These are phyloP conservation scores for Melanophora roralis DNA, from an alignment of 2,888 invertebrate species.

Conservation along the genomic window DNA sequence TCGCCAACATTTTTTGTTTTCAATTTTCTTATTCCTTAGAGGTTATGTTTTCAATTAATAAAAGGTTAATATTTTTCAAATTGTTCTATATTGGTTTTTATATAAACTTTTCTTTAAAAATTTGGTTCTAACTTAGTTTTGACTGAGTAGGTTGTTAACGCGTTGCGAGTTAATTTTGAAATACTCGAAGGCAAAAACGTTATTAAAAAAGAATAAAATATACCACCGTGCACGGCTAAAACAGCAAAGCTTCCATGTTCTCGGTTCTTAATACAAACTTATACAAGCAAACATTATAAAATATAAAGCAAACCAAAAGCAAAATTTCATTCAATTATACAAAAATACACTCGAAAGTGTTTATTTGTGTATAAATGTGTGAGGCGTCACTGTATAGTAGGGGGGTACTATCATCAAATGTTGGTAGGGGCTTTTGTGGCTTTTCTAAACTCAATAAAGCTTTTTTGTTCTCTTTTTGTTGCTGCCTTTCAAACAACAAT, in stretches of 20 bases:
- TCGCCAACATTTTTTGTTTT: conserved; percentile 24
- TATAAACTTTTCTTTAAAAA: conserved; percentile 1
- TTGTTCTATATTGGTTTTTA: conserved; percentile 26
- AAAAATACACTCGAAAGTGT: conserved; percentile 1
- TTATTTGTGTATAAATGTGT: background rate
- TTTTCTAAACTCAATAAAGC: conserved; percentile 27
- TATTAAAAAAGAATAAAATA: conserved; percentile 56
- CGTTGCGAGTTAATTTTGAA: conserved; percentile 72
- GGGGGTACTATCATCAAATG: conserved; percentile 15
- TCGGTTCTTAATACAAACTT: conserved; percentile 44
- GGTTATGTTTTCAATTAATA: background rate
- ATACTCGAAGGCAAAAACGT: conserved; percentile 65
- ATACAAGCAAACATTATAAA: background rate
- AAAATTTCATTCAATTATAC: background rate
- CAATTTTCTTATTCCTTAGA: background rate
- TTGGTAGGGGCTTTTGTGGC: conserved; percentile 35
- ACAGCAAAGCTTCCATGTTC: conserved; percentile 52
- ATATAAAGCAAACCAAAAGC: background rate
- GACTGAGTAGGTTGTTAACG: conserved; percentile 66
- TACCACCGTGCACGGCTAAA: conserved; percentile 51
- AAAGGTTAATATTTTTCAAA: conserved; percentile 39
- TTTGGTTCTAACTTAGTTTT: conserved; percentile 37
- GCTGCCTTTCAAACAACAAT: conserved; percentile 45
- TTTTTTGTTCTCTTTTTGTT: conserved; percentile 30
- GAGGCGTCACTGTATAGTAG: conserved; percentile 5